phyloP scores from a whole-genome alignment of 2,113 vertebrate genomes.

The Mirza zaza region DNA sequence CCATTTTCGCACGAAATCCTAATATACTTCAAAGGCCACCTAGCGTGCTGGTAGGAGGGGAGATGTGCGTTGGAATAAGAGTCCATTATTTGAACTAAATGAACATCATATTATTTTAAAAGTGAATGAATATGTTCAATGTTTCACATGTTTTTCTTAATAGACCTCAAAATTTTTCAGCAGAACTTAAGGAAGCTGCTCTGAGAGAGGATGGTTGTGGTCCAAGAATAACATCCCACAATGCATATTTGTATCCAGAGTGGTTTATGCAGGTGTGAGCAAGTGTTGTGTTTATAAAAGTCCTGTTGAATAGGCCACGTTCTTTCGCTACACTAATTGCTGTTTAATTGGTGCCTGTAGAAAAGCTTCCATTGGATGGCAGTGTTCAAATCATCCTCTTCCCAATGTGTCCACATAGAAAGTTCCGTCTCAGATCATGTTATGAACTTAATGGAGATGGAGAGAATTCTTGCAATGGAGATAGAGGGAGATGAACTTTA shows the following conservation, averaged over 20 bases:
- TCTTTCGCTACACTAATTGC: slow-evolving; percentile 17
- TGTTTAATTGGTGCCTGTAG: slow-evolving; percentile 41
- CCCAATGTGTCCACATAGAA: background rate
- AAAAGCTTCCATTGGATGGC: background rate
- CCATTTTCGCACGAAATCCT: background rate
- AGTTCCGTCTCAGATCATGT: background rate
- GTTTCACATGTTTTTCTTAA: slow-evolving; percentile 64
- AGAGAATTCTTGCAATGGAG: background rate
- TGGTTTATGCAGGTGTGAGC: slow-evolving; percentile 70
- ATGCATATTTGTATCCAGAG: slow-evolving; percentile 56
- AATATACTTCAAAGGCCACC: background rate
- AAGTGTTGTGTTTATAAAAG: slow-evolving; percentile 39
- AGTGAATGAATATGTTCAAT: slow-evolving; percentile 39
- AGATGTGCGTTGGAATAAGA: slow-evolving; percentile 35
- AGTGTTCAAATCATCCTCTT: background rate
- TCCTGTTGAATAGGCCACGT: slow-evolving; percentile 54
- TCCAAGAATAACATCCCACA: slow-evolving; percentile 69
- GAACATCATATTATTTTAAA: slow-evolving; percentile 56
- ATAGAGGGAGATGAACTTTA: background rate
- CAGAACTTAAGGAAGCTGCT: slow-evolving; percentile 51
- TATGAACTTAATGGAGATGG: background rate
- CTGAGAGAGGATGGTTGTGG: background rate
- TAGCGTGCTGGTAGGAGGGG: background rate
- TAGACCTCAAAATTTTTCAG: slow-evolving; percentile 39
- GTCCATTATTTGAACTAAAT: slow-evolving; percentile 50